Conservation (phyloP, 1,140 invertebrate species). For the Pseudomyrmex concolor region DNA sequence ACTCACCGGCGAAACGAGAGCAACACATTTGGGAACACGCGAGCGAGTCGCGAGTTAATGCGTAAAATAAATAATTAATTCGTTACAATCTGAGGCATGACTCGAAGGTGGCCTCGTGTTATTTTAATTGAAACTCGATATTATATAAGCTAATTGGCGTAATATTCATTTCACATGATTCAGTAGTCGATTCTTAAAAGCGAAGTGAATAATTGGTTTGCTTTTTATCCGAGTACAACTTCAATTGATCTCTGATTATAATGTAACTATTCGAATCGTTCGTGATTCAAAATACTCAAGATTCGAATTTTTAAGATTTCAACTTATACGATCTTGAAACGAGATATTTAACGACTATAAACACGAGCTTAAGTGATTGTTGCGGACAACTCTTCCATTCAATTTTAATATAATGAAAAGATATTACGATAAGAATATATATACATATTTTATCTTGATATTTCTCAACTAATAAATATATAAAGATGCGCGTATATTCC, state of each 20-base stretch:
- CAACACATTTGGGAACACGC: neutral
- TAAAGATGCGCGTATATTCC: neutral
- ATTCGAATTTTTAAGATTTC: no score
- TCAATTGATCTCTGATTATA: no score
- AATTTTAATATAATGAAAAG: constrained; percentile 8
- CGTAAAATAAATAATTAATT: constrained; percentile 35
- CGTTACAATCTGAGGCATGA: neutral
- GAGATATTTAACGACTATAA: neutral
- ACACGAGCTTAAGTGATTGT: neutral
- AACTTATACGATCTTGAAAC: no score
- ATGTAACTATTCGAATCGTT: no score
- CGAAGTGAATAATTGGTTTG: no score
- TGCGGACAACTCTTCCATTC: neutral
- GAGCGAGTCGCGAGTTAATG: neutral
- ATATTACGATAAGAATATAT: neutral
- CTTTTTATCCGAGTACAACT: no score
- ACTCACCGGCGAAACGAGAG: constrained; percentile 11
- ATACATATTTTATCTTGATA: constrained; percentile 19
- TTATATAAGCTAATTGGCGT: neutral
- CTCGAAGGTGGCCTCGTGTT: neutral
- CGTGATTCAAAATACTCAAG: no score
- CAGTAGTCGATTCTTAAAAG: no score
- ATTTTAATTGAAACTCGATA: neutral
- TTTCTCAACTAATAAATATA: neutral
- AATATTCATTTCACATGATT: no score